phyloP scores from a whole-genome alignment of 2,113 vertebrate genomes.

The Motacilla alba region DNA sequence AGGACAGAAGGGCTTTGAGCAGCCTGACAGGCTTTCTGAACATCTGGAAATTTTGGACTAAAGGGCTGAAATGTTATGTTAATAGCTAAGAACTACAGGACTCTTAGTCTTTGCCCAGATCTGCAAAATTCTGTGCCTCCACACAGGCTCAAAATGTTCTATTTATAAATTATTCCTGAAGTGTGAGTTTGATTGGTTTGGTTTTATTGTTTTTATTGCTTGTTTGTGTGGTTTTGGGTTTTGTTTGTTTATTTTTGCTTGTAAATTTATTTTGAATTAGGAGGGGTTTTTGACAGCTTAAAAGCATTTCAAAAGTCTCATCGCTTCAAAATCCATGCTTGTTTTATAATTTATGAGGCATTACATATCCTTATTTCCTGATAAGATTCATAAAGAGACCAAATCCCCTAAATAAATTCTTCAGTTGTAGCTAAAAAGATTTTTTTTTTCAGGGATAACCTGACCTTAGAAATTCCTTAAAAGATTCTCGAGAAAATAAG shows the following conservation, averaged over 20 bases:
- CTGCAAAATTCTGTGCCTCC: background rate
- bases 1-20: background rate
- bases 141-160: background rate
- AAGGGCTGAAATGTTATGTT: background rate
- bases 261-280: background rate
- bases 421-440: background rate
- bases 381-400: background rate
- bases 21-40: background rate
- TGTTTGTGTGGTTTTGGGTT: background rate
- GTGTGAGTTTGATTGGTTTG: background rate
- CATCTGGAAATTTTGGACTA: slow-evolving; percentile 3
- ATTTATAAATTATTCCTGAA: background rate
- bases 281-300: background rate
- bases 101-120: background rate
- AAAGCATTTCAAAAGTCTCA: background rate
- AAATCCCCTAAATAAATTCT: slow-evolving; percentile 17
- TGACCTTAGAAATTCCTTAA: background rate
- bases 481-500: background rate
- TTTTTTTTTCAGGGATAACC: background rate
- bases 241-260: background rate
- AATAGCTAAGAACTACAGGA: background rate
- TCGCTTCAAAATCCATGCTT: background rate
- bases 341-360: slow-evolving; percentile 51
- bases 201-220: background rate
- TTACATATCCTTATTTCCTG: slow-evolving; percentile 34